A percentile compares a stretch with the other conserved stretches of the same genome.
Evolutionary conservation across 2,888 invertebrate species (phyloP).

Genomic region (Deroplatys truncata): DNA sequence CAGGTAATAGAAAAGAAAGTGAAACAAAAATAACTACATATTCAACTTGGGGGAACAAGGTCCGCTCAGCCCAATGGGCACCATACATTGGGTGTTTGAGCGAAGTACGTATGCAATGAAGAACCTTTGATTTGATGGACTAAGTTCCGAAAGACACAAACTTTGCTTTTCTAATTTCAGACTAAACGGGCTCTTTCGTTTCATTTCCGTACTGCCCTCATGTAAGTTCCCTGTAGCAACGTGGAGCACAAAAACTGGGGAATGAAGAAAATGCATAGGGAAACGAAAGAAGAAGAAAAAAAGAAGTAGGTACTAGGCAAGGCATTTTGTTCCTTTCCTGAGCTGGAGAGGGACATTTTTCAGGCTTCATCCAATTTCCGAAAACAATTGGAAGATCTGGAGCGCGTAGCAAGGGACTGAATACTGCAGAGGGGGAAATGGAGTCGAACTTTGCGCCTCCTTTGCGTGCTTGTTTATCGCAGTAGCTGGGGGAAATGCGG

Average conservation of each 20-base stretch:
- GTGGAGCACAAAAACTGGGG: neutral
- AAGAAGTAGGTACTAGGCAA: conserved; percentile 10
- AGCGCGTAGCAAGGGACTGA: neutral
- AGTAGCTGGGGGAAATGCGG: neutral
- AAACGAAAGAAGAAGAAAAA: neutral
- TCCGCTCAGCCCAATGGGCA: no score
- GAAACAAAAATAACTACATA: no score
- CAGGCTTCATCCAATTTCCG: conserved; percentile 49
- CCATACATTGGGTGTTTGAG: no score
- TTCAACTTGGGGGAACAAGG: no score
- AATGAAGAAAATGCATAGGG: conserved; percentile 2
- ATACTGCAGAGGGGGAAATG: conserved; percentile 13
- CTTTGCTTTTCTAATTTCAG: neutral
- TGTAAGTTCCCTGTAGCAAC: neutral
- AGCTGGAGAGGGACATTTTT: conserved; percentile 43
- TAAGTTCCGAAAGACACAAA: neutral
- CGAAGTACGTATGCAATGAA: no score
- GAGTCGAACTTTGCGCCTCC: conserved; percentile 12
- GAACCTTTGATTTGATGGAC: neutral
- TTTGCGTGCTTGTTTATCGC: conserved; percentile 22
- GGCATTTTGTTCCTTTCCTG: conserved; percentile 26
- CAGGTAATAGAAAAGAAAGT: no score
- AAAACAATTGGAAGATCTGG: conserved; percentile 44
- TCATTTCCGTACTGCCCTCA: neutral
- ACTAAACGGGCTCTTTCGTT: neutral